Conservation (phyloP, 2,797 vertebrate genomes). For the Gephyroberyx darwinii region DNA sequence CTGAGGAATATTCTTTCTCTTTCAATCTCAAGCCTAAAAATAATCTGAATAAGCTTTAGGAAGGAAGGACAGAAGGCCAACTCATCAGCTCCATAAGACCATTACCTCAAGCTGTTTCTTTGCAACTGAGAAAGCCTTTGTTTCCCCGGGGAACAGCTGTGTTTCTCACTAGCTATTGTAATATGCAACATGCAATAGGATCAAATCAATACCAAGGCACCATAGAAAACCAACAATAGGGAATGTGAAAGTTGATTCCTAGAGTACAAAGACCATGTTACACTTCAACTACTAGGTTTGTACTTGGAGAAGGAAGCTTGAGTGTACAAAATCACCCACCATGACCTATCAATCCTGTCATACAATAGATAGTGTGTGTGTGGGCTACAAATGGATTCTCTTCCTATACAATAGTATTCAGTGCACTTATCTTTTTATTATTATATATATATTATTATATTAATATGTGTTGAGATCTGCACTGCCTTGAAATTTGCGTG, state of each 20-base stretch:
- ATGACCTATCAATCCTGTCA: constrained; percentile 7
- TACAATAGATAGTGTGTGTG: neutral
- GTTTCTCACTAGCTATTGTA: constrained; percentile 44
- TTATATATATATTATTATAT: too few relatives aligned
- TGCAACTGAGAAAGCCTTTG: constrained; percentile 50
- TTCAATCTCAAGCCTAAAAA: constrained; percentile 33
- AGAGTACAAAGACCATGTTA: constrained; percentile 17
- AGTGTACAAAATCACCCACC: constrained; percentile 3
- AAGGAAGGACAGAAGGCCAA: constrained; percentile 23
- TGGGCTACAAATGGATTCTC: constrained; percentile 15
- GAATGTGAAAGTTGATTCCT: constrained; percentile 42
- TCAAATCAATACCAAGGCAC: constrained; percentile 61
- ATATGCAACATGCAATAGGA: constrained; percentile 50
- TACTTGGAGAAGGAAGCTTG: neutral
- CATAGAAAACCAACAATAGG: constrained; percentile 8
- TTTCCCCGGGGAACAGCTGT: constrained; percentile 45
- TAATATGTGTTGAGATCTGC: neutral
- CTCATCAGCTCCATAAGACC: constrained; percentile 51
- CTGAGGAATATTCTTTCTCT: neutral
- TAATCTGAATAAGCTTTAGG: constrained; percentile 29
- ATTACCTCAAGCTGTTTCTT: constrained; percentile 48
- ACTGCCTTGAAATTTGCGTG: constrained; percentile 21
- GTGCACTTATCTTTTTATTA: constrained; percentile 15
- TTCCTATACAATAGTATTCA: neutral
- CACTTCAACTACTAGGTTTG: constrained; percentile 11